Evolutionary conservation across 2,797 vertebrate species (phyloP), one percentile per base, ranked within the genome.

Genomic region (Gallirallus australis): DNA sequence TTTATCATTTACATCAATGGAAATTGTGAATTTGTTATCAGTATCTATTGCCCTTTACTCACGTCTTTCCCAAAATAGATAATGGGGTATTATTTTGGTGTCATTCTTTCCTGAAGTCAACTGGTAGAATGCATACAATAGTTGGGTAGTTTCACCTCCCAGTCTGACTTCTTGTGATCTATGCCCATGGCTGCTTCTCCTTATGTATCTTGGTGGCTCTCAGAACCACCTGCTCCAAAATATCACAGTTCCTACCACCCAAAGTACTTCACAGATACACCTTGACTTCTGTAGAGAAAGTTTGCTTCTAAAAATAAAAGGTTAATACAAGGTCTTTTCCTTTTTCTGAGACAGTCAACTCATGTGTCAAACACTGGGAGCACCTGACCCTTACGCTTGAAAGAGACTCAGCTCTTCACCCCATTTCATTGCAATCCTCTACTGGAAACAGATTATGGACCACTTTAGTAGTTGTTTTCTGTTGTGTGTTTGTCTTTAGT

Each of bases 401-500:
- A 65, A 72, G 18, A 68, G 30, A 75, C 33, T 75, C 69, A 72
- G 35, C 14, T 90, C 56, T 73, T 91, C 45, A 81, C 11, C 30
- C 33, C 11, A 1, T 73, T 82, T 77, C 64, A 57, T 7, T 81
- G 77, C 52, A 78, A 5, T 69, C 35, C 71, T 90, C 57, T 53
- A 37, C 31, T 85, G 80, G 42, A 90, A 95, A 81, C 40, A 72
- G 68, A 39, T 77, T 78, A 54, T 1, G 79, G 71, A 65, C 47
- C 42, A 48, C 86, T 94, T 96, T 39, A 86, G 92, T 86, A 90
- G 40, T 83, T 78, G 28, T 31, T 76, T 86, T 77, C 14, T 53
- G 94, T 93, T 93, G 65, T 95, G 96, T 96, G 65, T 88, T 97
- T 96, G 63, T 69, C 94, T 91, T 82, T 53, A 68, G 39, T 90